A percentile compares a stretch with the other conserved stretches of the same genome.
These are phyloP conservation scores for Spatula clypeata DNA, from an alignment of 2,797 vertebrate species.

Conservation along the genomic window DNA sequence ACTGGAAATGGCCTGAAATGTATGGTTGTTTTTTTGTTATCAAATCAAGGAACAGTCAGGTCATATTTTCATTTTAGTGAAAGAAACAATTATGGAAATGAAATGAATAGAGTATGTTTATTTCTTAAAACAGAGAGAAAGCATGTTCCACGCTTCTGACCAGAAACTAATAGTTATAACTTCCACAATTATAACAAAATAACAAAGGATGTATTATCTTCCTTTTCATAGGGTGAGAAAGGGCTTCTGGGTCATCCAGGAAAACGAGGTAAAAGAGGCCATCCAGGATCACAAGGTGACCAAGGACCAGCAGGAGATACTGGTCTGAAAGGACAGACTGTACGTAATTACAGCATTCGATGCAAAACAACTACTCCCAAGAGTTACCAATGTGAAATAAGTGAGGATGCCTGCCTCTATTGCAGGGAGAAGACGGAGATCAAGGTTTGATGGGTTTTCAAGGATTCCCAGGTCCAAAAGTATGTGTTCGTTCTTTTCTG, in stretches of 20 bases:
- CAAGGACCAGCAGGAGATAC: conserved; percentile 90
- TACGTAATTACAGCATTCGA: conserved; percentile 79
- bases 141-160: not conserved
- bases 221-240: conserved; percentile 88
- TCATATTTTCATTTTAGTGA: not conserved
- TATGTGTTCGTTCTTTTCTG: conserved; percentile 78
- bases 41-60: not conserved
- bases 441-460: conserved; percentile 92
- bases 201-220: not conserved
- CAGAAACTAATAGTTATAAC: not conserved
- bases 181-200: not conserved
- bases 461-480: conserved; percentile 95
- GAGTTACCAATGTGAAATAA: not conserved
- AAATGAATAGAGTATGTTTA: not conserved
- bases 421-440: conserved; percentile 92
- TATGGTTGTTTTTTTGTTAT: not conserved
- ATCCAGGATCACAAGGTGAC: conserved; percentile 89
- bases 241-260: conserved; percentile 92
- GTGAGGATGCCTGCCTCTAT: conserved; percentile 45
- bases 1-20: not conserved
- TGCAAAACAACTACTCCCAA: not conserved
- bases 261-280: conserved; percentile 88
- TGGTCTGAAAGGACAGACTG: conserved; percentile 91
- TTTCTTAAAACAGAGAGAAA: not conserved
- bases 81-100: not conserved